Conservation (phyloP, 2,797 vertebrate genomes). For the Cyprinodon diabolis region DNA sequence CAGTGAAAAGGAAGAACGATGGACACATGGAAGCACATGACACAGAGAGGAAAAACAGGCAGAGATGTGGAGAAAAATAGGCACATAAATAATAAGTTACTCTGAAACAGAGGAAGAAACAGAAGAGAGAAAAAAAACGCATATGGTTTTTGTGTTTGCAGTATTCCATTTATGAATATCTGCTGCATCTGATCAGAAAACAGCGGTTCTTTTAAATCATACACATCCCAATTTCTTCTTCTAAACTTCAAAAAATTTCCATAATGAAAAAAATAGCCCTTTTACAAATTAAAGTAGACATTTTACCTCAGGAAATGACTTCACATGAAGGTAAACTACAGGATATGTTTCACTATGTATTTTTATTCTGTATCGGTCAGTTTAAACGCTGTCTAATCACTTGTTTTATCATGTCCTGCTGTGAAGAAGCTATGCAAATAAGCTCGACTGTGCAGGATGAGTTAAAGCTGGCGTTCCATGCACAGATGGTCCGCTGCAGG, state of each 20-base stretch:
- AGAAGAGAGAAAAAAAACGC: no score
- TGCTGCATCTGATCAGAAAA: not conserved
- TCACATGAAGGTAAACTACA: not conserved
- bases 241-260: not conserved
- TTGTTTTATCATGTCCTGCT: conserved; percentile 13
- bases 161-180: not conserved
- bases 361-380: not conserved
- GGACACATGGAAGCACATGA: not conserved
- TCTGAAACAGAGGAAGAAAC: not conserved
- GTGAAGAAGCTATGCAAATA: conserved; percentile 45
- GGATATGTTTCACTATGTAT: not conserved
- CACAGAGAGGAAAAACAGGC: conserved; percentile 7
- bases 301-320: not conserved
- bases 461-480: not conserved
- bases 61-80: not conserved
- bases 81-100: not conserved
- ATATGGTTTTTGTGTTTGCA: not conserved
- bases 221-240: not conserved
- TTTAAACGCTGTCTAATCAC: conserved; percentile 8
- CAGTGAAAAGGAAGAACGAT: conserved; percentile 18
- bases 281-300: not conserved
- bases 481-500: not conserved
- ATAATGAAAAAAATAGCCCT: conserved; percentile 1
- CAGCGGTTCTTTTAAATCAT: not conserved
- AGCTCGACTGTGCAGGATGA: conserved; percentile 11